Percentiles rank a stretch among this genome's conserved stretches.
Evolutionary conservation across 2,113 vertebrate species (phyloP).

Genomic region (Pelusios castaneus): DNA sequence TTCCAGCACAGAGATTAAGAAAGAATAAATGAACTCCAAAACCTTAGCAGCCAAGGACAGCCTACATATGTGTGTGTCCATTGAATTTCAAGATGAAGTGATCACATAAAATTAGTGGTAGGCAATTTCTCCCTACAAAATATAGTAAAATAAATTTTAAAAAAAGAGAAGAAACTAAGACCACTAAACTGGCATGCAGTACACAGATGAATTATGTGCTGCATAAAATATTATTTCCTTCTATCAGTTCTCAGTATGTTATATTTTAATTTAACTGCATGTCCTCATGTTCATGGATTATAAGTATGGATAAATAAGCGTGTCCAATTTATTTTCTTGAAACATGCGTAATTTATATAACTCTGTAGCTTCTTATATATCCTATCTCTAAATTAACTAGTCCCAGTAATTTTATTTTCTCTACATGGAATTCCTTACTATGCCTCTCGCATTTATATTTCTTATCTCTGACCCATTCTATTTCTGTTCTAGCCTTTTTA

Average conservation of each 20-base stretch:
- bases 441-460: not conserved
- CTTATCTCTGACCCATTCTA: not conserved
- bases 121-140: not conserved
- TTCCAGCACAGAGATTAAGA: not conserved
- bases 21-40: not conserved
- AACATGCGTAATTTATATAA: not conserved
- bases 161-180: not conserved
- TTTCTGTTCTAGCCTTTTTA: not conserved
- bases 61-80: not conserved
- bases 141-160: not conserved
- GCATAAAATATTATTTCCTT: rapidly evolving
- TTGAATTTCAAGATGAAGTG: not conserved
- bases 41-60: not conserved
- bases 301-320: not conserved
- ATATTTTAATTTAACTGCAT: not conserved
- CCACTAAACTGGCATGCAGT: not conserved
- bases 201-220: not conserved
- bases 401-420: not conserved
- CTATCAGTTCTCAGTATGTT: not conserved
- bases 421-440: not conserved
- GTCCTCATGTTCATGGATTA: not conserved
- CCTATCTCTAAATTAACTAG: not conserved
- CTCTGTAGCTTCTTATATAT: not conserved
- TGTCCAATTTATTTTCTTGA: not conserved
- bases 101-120: not conserved